Percentiles rank a stretch among this genome's conserved stretches.
These are phyloP conservation scores for Catocala sponsa DNA, from an alignment of 2,888 invertebrate species.

Conservation along the genomic window DNA sequence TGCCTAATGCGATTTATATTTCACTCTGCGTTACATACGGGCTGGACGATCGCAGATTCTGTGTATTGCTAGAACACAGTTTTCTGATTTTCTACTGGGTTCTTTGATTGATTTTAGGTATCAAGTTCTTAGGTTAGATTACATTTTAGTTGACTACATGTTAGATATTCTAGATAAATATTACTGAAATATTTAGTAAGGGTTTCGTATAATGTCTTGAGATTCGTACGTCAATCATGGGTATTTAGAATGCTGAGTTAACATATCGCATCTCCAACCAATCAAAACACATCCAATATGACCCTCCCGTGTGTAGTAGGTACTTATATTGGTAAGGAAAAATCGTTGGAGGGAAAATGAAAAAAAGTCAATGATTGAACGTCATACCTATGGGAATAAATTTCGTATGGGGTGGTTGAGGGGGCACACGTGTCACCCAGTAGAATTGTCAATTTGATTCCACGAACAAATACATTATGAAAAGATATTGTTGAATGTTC, in stretches of 20 bases:
- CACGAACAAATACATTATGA: constrained; percentile 58
- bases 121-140: not conserved
- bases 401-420: constrained; percentile 64
- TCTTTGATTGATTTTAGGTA: constrained; percentile 1
- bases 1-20: constrained; percentile 66
- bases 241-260: constrained; percentile 23
- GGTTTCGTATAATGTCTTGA: not conserved
- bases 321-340: constrained; percentile 52
- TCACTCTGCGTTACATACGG: constrained; percentile 40
- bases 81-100: not conserved
- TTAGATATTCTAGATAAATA: too few relatives aligned
- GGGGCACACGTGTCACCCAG: constrained; percentile 72
- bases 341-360: constrained; percentile 53
- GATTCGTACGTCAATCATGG: constrained; percentile 15
- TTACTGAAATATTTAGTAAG: too few relatives aligned
- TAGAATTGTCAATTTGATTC: constrained; percentile 77
- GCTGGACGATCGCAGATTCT: constrained; percentile 14
- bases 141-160: not conserved
- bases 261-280: constrained; percentile 32
- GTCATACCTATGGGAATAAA: constrained; percentile 85
- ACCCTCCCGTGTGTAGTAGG: constrained; percentile 32
- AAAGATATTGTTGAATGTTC: constrained; percentile 49
- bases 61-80: not conserved
- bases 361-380: constrained; percentile 83
- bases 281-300: constrained; percentile 49